These are phyloP conservation scores for Dolichotis patagonum DNA, from an alignment of 2,113 vertebrate genomes.

Conservation along the genomic window DNA sequence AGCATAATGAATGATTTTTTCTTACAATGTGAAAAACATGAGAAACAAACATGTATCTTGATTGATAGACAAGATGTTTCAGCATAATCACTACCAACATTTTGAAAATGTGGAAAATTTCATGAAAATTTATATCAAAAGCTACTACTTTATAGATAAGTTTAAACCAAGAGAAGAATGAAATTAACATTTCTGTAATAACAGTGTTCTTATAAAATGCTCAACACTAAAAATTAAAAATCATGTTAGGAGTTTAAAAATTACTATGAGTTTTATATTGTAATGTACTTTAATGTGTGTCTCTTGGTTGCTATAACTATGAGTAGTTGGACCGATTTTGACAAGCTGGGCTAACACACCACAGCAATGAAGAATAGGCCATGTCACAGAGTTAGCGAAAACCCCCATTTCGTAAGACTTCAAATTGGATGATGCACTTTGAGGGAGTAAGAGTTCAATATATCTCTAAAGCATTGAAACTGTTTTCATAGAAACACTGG, in stretches of 20 bases:
- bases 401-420: slow-evolving; percentile 39
- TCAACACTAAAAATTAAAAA: neutral
- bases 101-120: slow-evolving; percentile 17
- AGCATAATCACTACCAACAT: neutral
- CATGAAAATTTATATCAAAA: slow-evolving; percentile 9
- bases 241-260: neutral
- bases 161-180: neutral
- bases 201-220: neutral
- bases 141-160: slow-evolving; percentile 51
- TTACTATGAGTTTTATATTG: neutral
- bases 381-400: neutral
- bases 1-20: neutral
- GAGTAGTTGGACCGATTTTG: neutral
- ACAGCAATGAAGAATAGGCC: neutral
- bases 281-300: slow-evolving; percentile 6
- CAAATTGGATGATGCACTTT: slow-evolving; percentile 52
- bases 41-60: neutral
- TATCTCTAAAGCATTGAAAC: slow-evolving; percentile 26
- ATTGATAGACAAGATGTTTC: slow-evolving; percentile 34
- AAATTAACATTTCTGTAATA: slow-evolving; percentile 24
- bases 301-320: neutral
- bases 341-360: neutral
- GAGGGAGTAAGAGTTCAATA: slow-evolving; percentile 37
- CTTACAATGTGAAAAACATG: neutral
- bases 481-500: slow-evolving; percentile 35